Evolutionary conservation across 64 coral and sea anemone species (phyloP).

Genomic region (Acropora yongei): DNA sequence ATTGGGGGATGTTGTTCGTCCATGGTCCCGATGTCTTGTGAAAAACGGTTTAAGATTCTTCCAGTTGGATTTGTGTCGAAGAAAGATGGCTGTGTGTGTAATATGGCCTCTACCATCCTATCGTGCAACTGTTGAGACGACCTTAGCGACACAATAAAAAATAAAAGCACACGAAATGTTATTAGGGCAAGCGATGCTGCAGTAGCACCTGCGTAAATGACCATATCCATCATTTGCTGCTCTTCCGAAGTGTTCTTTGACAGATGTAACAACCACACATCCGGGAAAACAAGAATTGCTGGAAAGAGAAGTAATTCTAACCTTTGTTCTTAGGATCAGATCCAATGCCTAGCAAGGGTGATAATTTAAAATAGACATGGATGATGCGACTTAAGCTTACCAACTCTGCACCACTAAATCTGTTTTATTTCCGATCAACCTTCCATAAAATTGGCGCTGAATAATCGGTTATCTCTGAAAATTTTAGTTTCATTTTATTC

Average conservation of each 20-base stretch:
- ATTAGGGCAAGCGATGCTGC: conserved; percentile 40
- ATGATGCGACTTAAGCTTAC: too few species aligned
- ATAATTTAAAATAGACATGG: too few species aligned
- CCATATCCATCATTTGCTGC: conserved; percentile 7
- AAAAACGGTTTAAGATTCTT: conserved; percentile 60
- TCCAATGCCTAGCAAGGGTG: too few species aligned
- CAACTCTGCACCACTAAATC: too few species aligned
- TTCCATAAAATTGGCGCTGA: too few species aligned
- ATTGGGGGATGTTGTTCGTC: conserved; percentile 19
- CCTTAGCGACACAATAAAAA: conserved; percentile 75
- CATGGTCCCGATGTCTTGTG: conserved; percentile 46
- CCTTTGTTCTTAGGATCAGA: too few species aligned
- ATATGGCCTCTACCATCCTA: conserved; percentile 72
- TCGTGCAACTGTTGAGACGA: conserved; percentile 80
- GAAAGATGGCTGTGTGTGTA: conserved; percentile 74
- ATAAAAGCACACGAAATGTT: conserved; percentile 54
- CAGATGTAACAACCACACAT: neutral
- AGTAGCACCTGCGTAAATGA: conserved; percentile 63
- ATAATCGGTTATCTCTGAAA: too few species aligned
- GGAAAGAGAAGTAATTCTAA: neutral
- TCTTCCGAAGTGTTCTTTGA: neutral
- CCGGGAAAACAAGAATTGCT: neutral
- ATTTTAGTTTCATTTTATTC: too few species aligned
- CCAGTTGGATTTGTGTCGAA: conserved; percentile 89
- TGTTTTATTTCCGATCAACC: too few species aligned